These are phyloP conservation scores for Miltochrista miniata DNA, from an alignment of 2,888 invertebrate genomes.

Conservation along the genomic window DNA sequence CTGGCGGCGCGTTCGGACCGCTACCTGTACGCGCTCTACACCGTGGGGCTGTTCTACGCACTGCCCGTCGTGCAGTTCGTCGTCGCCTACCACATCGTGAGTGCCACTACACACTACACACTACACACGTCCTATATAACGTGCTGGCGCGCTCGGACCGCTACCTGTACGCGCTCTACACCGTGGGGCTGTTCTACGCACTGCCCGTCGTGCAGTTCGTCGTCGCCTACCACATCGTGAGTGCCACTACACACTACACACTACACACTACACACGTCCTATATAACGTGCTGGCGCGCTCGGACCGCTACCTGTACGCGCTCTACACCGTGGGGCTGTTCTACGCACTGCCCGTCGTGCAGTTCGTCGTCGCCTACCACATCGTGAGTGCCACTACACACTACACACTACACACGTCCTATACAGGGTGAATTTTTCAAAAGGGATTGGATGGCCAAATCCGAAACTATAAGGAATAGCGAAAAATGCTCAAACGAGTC, in stretches of 20 bases:
- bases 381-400: constrained; percentile 61
- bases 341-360: constrained; percentile 94
- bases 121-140: too few species aligned
- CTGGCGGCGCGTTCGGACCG: constrained; percentile 79
- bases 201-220: constrained; percentile 95
- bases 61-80: constrained; percentile 94
- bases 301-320: too few species aligned
- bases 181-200: too few species aligned
- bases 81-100: constrained; percentile 89
- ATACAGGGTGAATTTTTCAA: too few species aligned
- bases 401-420: too few species aligned
- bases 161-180: constrained; percentile 85
- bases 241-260: constrained; percentile 13
- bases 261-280: too few species aligned
- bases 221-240: constrained; percentile 89
- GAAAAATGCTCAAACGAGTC: too few species aligned
- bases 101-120: constrained; percentile 11
- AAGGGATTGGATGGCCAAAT: too few species aligned
- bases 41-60: constrained; percentile 93
- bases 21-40: constrained; percentile 85
- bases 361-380: constrained; percentile 93
- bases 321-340: too few species aligned
- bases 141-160: constrained; percentile 80
- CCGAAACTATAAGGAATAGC: too few species aligned
- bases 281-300: too few species aligned